Evolutionary conservation across 2,113 vertebrate species (phyloP).

Genomic region (Platysternon megacephalum): DNA sequence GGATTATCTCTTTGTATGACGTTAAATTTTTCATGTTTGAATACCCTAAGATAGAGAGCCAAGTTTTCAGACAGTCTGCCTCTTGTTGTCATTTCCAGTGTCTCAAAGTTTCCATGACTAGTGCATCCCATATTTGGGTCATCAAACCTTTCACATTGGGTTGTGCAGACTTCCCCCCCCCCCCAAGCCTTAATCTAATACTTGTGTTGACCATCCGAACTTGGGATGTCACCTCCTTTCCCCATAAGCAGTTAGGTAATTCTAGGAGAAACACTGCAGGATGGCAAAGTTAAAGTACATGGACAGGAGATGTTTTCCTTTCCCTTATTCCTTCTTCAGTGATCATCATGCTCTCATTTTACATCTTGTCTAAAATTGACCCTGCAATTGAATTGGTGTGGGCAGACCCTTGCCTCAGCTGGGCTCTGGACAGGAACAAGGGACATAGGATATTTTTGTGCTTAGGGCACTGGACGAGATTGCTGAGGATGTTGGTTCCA

Average conservation of each 20-base stretch:
- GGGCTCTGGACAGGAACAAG: slow-evolving; percentile 25
- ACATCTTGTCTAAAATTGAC: slow-evolving; percentile 22
- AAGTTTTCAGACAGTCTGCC: neutral
- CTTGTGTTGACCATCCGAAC: neutral
- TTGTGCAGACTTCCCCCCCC: neutral
- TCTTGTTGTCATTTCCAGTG: neutral
- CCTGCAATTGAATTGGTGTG: neutral
- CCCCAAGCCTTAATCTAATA: neutral
- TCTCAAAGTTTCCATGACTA: slow-evolving; percentile 33
- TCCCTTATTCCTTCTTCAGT: slow-evolving; percentile 47
- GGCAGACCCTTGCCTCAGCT: neutral
- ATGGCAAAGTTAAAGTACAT: neutral
- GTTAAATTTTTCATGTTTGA: slow-evolving; percentile 37
- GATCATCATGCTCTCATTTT: slow-evolving; percentile 33
- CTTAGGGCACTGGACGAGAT: too few species aligned
- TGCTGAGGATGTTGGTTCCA: neutral
- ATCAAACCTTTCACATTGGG: neutral
- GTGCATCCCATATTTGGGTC: neutral
- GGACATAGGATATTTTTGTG: slow-evolving; percentile 7
- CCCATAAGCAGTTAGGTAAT: neutral
- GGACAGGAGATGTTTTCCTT: slow-evolving; percentile 50
- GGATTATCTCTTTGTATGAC: slow-evolving; percentile 16
- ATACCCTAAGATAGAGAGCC: slow-evolving; percentile 14
- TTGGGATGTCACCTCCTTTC: slow-evolving; percentile 21
- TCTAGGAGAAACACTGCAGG: neutral